Base-by-base conservation (phyloP, 2,888 invertebrate species). In the Eristalinus aeneus region DNA sequence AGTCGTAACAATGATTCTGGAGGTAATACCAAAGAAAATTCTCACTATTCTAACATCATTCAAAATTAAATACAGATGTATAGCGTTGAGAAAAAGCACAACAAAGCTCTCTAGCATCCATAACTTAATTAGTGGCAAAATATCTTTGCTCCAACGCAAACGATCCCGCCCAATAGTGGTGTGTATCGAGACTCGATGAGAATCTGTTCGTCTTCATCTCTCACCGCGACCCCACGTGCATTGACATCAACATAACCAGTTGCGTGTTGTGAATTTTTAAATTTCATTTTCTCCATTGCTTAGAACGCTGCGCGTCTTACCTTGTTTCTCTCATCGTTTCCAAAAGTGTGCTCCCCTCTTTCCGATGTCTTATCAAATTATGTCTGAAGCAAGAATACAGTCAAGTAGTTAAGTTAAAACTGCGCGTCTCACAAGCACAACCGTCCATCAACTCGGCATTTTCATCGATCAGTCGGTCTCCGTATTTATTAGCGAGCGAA, bases 361-460 rank as follows among this genome's bases (percentile, higher is more conserved):
- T 16, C 16, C 16, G 46, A 16, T 46, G 46, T 46, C 65, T 27
- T 72, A 60, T 83, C 16, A 68, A 73, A 56, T 36, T 68, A 54
- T 56, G 53, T 68, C 76, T 61, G 69, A 71, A 16, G 56, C 86
- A 71, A 73, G 67, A 36, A 69, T 12, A 9, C n/a, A 73, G 71
- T 72, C 61, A 16, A 16, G 46, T 16, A 16, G 46, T 46, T 46
- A 8, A 46, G 65, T 68, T 72, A 72, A 72, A 76, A 63, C 56
- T 69, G 77, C 72, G 60, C 77, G 74, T 74, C 77, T 77, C 81
- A 64, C 73, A 81, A 86, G 77, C 74, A 60, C 73, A 64, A 76
- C 65, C 86, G 73, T 86, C 86, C 81, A 86, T 86, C 86, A 82
- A 86, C 77, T 78, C 69, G 77, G 73, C 61, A 58, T 80, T 77